Base-by-base conservation (phyloP, 37 sponge, comb jelly and placozoan genomes). In the Chondrilla cf. caribensis region DNA sequence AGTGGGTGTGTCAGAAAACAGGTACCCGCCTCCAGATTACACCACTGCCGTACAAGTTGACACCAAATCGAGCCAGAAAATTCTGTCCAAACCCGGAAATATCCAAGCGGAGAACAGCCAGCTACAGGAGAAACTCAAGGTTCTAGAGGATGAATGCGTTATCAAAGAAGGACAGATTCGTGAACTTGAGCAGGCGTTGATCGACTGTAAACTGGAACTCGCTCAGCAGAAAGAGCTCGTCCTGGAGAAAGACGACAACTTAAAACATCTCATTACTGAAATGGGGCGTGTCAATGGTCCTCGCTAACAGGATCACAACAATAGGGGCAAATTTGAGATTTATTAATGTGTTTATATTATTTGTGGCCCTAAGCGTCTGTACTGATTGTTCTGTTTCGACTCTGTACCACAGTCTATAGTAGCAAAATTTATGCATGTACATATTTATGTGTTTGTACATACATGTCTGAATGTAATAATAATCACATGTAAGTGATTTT, bases 161-260 rank as follows among this genome's bases (percentile, higher is more conserved):
- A 11, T 18, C 19, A 31, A 73, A 37, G 44, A 5, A 2, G 44
- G 1, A 18, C 22, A 40, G 18, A n/a, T 40, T 1, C 24, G 44
- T 17, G 76, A 37, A 1, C 36, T 73, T 3, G 76, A 73, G 44
- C 76, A 73, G 44, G 2, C 24, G 2, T 43, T 73, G 39, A 37
- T 42, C 11, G 22, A 40, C 9, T 73, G 76, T 24, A 73, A 73
- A 25, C 43, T 73, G 41, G 76, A 73, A 1, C 25, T 73, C 8
- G 76, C 76, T 40, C 25, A 73, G 41, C 76, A 73, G 76, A 73
- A 73, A 39, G 76, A 17, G 2, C 41, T 73, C 2, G 76, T 73
- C 0, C 25, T 73, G 21, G 76, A 73, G 24, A 73, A 73, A 25
- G 76, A 73, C 24, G 76, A 73, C 44, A 73, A 73, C 7, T 36